Evolutionary conservation across 2,888 invertebrate genomes (phyloP), one percentile per base, ranked within the genome.

Genomic region (Byasa hedistus): DNA sequence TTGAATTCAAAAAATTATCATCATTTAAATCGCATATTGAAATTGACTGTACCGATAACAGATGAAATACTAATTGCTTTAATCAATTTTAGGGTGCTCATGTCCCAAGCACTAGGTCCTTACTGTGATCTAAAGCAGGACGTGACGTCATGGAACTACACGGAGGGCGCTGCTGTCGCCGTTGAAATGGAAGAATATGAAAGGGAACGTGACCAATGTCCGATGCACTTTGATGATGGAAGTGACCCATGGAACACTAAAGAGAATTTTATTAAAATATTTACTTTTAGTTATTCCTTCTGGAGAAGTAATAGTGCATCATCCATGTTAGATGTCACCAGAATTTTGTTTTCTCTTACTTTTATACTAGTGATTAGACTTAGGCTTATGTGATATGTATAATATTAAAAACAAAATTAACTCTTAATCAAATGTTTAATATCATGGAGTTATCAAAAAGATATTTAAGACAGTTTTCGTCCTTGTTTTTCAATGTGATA

Each of bases 161-260:
- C 96, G 0, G 96, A 98, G 82, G 99, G 99, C 62, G 98, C 99
- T 22, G 96, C 97, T 58, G 98, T 98, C 70, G 95, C 97, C 55
- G 88, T 99, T 22, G 96, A 96, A 78, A 96, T 99, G 94, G 94
- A 95, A 72, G 99, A 98, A 87, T 97, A 96, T 78, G 98, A 98
- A 86, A 92, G 98, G 89, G 96, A 98, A 88, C 94, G 98, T 75
- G 99, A 99, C 91, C 97, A 97, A 79, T 99, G 99, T 83, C 99
- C 99, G 0, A 98, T 99, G 97, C 95, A 96, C 82, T 99, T 98
- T 80, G 98, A 99, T 79, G 98, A 98, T 80, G 99, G 99, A 12
- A 91, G 93, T 56, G 94, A 98, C 87, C 98, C 98, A 0, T 98
- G 96, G 96, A 77, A 92, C 1, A 91, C 93, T 64, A 93, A 94